Evolutionary conservation across 1,140 invertebrate genomes (phyloP).

Genomic region (Probaryconus sp.): DNA sequence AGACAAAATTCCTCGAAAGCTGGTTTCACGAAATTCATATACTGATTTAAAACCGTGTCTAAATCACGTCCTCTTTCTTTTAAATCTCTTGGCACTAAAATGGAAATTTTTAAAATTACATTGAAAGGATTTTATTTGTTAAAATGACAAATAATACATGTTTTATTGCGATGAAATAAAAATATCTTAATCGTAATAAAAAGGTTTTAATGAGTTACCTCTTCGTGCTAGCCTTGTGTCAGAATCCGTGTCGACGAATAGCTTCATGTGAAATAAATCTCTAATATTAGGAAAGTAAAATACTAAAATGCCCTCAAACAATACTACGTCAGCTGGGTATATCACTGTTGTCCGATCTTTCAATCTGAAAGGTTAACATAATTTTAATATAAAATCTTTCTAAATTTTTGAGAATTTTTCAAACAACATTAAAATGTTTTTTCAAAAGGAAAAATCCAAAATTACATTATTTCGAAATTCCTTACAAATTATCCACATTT

Average conservation of each 20-base stretch:
- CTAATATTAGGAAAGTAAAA: constrained; percentile 98
- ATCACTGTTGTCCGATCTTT: constrained; percentile 87
- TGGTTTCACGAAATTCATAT: constrained; percentile 98
- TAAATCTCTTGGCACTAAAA: constrained; percentile 93
- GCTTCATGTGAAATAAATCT: constrained; percentile 98
- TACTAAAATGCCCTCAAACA: constrained; percentile 98
- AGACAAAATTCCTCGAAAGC: constrained; percentile 99
- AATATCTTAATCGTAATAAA: constrained; percentile 22
- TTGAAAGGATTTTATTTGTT: no score
- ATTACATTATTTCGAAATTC: no score
- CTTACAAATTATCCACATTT: no score
- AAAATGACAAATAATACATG: constrained; percentile 35
- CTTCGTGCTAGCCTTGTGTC: constrained; percentile 96
- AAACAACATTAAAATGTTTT: background rate
- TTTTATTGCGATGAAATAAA: constrained; percentile 37
- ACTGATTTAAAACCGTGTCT: constrained; percentile 96
- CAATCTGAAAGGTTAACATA: constrained; percentile 77
- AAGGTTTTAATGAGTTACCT: constrained; percentile 80
- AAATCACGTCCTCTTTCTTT: constrained; percentile 95
- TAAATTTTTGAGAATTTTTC: background rate
- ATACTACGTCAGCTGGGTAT: constrained; percentile 98
- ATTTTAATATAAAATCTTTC: background rate
- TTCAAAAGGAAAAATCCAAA: constrained; percentile 8
- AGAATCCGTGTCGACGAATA: constrained; percentile 99
- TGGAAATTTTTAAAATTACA: constrained; percentile 13